Percentiles rank a stretch among this genome's conserved stretches.
phyloP scores from a whole-genome alignment of 2,113 vertebrate genomes.

The Trachemys scripta region DNA sequence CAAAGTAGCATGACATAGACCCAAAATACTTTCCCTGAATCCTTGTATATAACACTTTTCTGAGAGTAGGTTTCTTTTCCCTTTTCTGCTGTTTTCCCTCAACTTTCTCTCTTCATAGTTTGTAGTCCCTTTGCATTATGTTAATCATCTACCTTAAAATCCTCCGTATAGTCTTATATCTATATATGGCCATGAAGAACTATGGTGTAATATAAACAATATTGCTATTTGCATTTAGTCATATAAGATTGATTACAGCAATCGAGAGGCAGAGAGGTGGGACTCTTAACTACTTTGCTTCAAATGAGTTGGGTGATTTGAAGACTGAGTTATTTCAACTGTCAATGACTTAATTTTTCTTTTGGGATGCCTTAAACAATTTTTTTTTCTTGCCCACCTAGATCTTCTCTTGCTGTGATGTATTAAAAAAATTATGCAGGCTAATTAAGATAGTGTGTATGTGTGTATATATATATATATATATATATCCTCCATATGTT shows the following conservation, averaged over 20 bases:
- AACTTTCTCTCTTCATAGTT: neutral
- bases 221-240: neutral
- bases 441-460: too few relatives aligned
- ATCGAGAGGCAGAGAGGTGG: neutral
- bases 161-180: neutral
- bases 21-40: neutral
- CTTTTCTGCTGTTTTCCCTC: neutral
- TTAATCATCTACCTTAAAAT: neutral
- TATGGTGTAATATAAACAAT: too few relatives aligned
- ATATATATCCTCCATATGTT: neutral
- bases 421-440: too few relatives aligned
- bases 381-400: neutral
- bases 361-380: neutral
- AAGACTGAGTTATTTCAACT: too few relatives aligned
- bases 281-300: neutral
- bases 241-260: neutral
- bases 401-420: too few relatives aligned
- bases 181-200: neutral
- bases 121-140: neutral
- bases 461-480: too few relatives aligned
- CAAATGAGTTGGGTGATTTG: neutral
- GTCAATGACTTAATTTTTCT: neutral
- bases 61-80: accelerated
- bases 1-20: neutral
- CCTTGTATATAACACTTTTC: neutral